A percentile compares a stretch with the other conserved stretches of the same genome.
Conservation (phyloP, 2,888 invertebrate genomes). For the Trichacis sp. region DNA sequence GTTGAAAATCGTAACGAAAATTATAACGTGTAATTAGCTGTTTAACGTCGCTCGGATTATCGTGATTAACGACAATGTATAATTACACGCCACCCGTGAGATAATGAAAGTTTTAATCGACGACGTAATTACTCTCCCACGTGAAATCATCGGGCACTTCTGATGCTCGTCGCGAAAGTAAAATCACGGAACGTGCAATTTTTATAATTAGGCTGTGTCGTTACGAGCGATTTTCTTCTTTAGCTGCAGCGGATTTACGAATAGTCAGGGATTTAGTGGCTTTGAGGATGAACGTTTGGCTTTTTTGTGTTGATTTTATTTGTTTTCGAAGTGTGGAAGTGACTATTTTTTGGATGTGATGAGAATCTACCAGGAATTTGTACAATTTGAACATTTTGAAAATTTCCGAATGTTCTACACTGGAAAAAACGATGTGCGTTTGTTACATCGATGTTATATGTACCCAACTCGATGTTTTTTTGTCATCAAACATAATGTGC, state of each 20-base stretch:
- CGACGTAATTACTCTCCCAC: slow-evolving; percentile 34
- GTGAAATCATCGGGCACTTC: slow-evolving; percentile 30
- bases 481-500: no score
- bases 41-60: slow-evolving; percentile 36
- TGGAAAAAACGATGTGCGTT: no score
- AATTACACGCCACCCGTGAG: slow-evolving; percentile 32
- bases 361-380: no score
- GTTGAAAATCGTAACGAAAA: background rate
- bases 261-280: slow-evolving; percentile 1
- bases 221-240: slow-evolving; percentile 4
- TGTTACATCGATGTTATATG: no score
- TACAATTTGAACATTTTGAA: no score
- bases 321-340: no score
- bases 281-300: background rate
- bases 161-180: slow-evolving; percentile 33
- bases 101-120: slow-evolving; percentile 43
- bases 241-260: slow-evolving; percentile 27
- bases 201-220: slow-evolving; percentile 31
- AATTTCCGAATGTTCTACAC: no score
- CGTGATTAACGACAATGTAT: slow-evolving; percentile 35
- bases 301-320: background rate
- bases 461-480: no score
- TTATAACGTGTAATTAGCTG: slow-evolving; percentile 25
- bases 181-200: slow-evolving; percentile 32
- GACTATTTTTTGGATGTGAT: no score